Evolutionary conservation across 2,113 vertebrate species (phyloP).

Genomic region (Sterrhoptilus dennistouni): DNA sequence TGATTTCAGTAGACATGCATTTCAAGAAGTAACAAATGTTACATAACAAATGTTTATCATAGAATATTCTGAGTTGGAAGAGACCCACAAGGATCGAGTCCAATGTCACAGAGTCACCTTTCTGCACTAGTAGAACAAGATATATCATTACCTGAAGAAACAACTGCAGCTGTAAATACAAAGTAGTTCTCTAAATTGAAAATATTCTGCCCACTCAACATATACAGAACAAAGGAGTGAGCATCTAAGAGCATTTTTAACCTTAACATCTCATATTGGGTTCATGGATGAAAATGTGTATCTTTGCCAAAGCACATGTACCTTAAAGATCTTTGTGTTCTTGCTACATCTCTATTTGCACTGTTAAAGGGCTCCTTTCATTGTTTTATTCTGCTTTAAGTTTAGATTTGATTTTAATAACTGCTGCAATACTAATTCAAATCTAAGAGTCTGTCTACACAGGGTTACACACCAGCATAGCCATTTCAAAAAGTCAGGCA

Average conservation of each 20-base stretch:
- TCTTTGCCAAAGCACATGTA: neutral
- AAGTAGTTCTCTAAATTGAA: neutral
- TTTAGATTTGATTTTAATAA: neutral
- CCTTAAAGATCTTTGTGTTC: neutral
- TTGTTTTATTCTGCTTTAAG: neutral
- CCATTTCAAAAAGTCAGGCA: neutral
- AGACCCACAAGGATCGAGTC: neutral
- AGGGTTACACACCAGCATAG: neutral
- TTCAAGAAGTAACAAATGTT: neutral
- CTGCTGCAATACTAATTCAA: neutral
- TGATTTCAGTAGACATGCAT: neutral
- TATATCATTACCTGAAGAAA: neutral
- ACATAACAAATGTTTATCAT: neutral
- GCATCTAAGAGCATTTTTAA: neutral
- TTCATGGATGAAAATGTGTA: neutral
- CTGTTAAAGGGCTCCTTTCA: neutral
- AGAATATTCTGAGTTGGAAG: neutral
- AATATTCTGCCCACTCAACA: neutral
- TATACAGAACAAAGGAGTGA: neutral
- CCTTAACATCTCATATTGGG: neutral
- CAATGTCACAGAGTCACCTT: neutral
- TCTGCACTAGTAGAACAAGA: neutral
- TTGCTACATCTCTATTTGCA: neutral
- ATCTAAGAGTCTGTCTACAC: neutral
- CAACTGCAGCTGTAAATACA: neutral